Base-by-base conservation (phyloP, 2,797 vertebrate species). In the Chelonia mydas region DNA sequence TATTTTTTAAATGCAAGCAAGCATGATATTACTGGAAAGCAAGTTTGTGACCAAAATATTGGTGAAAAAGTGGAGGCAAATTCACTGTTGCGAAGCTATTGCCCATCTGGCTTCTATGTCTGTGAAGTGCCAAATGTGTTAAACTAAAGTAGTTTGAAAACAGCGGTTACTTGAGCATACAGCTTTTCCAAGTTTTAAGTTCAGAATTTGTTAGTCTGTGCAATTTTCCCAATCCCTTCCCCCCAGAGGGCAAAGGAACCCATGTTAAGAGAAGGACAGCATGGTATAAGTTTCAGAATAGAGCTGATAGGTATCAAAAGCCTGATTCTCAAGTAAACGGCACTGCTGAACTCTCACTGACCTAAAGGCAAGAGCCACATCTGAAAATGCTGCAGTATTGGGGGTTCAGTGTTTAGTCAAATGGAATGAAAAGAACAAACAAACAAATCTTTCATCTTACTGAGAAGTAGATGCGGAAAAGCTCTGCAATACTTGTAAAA, bases 401-500 rank as follows among this genome's bases (percentile, higher is more conserved):
- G 13, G 83, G 61, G n/a, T 23, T 86, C 84, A 81, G 57, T 80
- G 47, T 33, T 74, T 76, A 88, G 27, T 47, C 23, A 86, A 72
- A 92, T 68, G 17, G 41, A 49, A 77, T 31, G 83, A 11, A 82
- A 74, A 77, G 23, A 68, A 74, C 11, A 51, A 54, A 1, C n/a
- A 33, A 2, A 7, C 82, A 83, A 79, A 83, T 23, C 88, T 86
- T 81, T 12, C 7, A 4, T 85, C 98, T 98, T 96, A 99, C 99
- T 0, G 99, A 99, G 95, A 99, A 99, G 98, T 99, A 99, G 91
- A 89, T 61, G 45, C 98, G 98, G 98, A 99, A 96, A 57, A 99
- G 99, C 96, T 99, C 98, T 0, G 99, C 97, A 3, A 99, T 99
- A 97, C 99, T 99, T 78, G 99, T 99, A 94, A 99, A 99, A 4